Conservation (phyloP, 2,797 vertebrate species). For the Acipenser transmontanus region DNA sequence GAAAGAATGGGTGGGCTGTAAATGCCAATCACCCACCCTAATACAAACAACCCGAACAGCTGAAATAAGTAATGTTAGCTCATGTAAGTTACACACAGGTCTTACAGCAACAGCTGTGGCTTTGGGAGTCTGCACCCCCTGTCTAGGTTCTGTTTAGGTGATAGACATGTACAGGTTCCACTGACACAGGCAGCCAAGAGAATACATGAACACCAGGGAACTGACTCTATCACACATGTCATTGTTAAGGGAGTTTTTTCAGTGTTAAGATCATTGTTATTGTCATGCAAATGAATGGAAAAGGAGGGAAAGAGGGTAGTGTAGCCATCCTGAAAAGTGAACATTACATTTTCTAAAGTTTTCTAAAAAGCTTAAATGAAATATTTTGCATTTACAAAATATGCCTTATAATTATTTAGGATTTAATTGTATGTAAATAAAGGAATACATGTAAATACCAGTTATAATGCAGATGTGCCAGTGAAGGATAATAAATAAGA, state of each 20-base stretch:
- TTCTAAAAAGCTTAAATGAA: neutral
- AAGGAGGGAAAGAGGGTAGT: neutral
- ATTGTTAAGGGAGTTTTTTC: constrained; percentile 24
- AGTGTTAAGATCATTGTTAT: constrained; percentile 18
- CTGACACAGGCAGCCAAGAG: neutral
- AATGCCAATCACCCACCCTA: neutral
- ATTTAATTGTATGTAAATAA: no score
- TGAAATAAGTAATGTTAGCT: constrained; percentile 9
- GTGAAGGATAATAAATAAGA: no score
- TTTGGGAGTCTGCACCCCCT: constrained; percentile 16
- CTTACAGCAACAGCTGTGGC: constrained; percentile 3
- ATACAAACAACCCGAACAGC: neutral
- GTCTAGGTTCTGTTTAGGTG: constrained; percentile 19
- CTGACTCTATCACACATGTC: constrained; percentile 24
- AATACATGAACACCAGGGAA: constrained; percentile 1
- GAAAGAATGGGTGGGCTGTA: constrained; percentile 11
- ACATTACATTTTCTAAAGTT: neutral
- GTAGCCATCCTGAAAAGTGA: neutral
- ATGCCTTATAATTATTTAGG: no score
- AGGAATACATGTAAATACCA: no score
- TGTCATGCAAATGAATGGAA: constrained; percentile 25
- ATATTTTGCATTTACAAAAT: no score
- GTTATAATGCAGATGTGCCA: no score
- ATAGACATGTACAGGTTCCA: constrained; percentile 24
- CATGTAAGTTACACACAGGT: neutral